Conservation (phyloP, 1,140 invertebrate genomes). For the Aradophagus sp. region DNA sequence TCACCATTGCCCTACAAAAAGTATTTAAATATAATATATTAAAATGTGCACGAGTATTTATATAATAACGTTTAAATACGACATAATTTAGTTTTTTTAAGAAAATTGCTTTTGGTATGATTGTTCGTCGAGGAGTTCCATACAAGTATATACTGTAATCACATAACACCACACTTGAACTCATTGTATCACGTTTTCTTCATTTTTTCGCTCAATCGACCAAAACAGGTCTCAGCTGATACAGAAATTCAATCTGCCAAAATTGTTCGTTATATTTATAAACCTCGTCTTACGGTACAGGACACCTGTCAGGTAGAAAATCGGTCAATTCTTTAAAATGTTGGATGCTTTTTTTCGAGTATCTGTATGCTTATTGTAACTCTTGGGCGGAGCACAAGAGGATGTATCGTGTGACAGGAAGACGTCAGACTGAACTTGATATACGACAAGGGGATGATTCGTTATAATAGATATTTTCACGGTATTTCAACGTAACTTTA, state of each 20-base stretch:
- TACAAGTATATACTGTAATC: too few relatives aligned
- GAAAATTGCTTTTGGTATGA: too few relatives aligned
- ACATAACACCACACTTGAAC: too few relatives aligned
- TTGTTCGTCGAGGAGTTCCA: too few relatives aligned
- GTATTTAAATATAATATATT: too few relatives aligned
- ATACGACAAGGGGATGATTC: conserved; percentile 63
- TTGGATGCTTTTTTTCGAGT: conserved; percentile 24
- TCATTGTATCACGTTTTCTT: too few relatives aligned
- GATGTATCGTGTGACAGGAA: conserved; percentile 65
- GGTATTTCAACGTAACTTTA: conserved; percentile 39
- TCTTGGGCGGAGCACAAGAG: conserved; percentile 53
- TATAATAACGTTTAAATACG: too few relatives aligned
- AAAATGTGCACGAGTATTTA: too few relatives aligned
- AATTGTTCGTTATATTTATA: conserved; percentile 42
- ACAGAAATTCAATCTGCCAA: conserved; percentile 30
- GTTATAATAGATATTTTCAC: conserved; percentile 61
- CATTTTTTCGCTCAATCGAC: too few relatives aligned
- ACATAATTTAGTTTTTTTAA: too few relatives aligned
- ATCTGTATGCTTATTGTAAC: conserved; percentile 54
- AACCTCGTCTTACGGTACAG: conserved; percentile 18
- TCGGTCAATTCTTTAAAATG: conserved; percentile 33
- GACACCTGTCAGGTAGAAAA: conserved; percentile 46
- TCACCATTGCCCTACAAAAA: too few relatives aligned
- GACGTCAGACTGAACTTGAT: conserved; percentile 58
- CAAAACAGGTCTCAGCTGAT: conserved; percentile 14